Base-by-base conservation (phyloP, 2,797 vertebrate species). In the Hozukius guyotensis region DNA sequence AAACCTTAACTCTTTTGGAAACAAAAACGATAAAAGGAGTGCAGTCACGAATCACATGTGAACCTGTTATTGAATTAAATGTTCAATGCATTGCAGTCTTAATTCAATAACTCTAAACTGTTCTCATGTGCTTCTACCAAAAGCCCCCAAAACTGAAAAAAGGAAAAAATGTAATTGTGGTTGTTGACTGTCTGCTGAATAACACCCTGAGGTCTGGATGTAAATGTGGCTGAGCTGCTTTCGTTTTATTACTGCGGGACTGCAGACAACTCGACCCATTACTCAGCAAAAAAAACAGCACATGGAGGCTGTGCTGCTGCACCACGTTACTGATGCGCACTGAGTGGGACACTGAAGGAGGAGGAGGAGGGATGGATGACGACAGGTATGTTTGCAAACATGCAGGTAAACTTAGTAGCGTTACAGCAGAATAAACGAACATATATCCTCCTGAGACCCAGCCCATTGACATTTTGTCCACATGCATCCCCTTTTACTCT, bases 221-320 rank as follows among this genome's bases (percentile, higher is more conserved):
- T 32, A 29, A 74, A 84, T 86, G 63, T 62, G 68, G 20, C 64
- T 56, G 60, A 55, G 69, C 59, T 75, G 65, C 69, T 84, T 77
- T 24, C 60, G 32, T 86, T 92, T 94, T 88, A 90, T 93, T 88
- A 93, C 92, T 93, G 94, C 93, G 89, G 92, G 84, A 89, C 90
- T 90, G 92, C 91, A 88, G 90, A 87, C 87, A 73, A 42, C 34
- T 67, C 66, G 59, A 86, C 22, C 73, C 78, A 87, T 93, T 93
- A 94, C 89, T 93, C 93, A 94, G 92, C 94, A 91, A 78, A 91
- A 92, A 85, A 63, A 70, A 71, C 55, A 62, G 73, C 84, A 73
- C 90, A 71, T 81, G 85, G 73, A 85, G 84, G 57, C 57, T 20
- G 72, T 16, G 85, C 70, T 16, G 46, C 86, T 85, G 88, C 88